phyloP scores from a whole-genome alignment of 2,113 vertebrate species.

The Pelecanoides urinatrix region DNA sequence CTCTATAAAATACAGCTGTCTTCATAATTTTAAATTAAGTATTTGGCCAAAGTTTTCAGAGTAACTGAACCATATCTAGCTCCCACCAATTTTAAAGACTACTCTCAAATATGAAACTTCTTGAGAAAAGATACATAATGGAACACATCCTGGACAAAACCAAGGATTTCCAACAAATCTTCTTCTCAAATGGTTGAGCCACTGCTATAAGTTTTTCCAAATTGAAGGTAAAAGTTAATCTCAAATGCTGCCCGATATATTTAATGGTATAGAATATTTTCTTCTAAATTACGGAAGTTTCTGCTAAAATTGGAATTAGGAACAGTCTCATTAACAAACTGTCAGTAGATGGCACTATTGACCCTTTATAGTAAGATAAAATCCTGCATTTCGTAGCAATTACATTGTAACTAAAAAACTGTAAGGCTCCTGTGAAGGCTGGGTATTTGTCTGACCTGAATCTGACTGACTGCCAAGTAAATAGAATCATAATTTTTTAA shows the following conservation, averaged over 20 bases:
- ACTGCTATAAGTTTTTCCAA: not conserved
- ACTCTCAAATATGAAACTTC: not conserved
- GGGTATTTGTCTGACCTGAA: not conserved
- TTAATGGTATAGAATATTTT: not conserved
- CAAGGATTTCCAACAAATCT: not conserved
- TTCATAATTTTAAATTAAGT: not conserved
- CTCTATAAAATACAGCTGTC: not conserved
- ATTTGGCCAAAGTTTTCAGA: not conserved
- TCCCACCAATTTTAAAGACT: not conserved
- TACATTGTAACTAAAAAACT: not conserved
- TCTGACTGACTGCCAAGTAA: not conserved
- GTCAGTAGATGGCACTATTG: conserved; percentile 50
- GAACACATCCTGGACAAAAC: accelerated
- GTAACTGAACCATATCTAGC: not conserved
- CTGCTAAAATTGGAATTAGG: not conserved
- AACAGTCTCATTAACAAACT: not conserved
- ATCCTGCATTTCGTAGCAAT: not conserved
- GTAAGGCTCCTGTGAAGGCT: not conserved
- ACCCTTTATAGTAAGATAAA: not conserved
- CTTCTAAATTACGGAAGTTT: not conserved
- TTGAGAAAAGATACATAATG: not conserved
- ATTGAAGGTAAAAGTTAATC: not conserved
- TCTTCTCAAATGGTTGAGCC: not conserved
- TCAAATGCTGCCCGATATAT: not conserved
- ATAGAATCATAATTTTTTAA: not conserved